Base-by-base conservation (phyloP, 2,888 invertebrate species). In the Lysandra coridon region DNA sequence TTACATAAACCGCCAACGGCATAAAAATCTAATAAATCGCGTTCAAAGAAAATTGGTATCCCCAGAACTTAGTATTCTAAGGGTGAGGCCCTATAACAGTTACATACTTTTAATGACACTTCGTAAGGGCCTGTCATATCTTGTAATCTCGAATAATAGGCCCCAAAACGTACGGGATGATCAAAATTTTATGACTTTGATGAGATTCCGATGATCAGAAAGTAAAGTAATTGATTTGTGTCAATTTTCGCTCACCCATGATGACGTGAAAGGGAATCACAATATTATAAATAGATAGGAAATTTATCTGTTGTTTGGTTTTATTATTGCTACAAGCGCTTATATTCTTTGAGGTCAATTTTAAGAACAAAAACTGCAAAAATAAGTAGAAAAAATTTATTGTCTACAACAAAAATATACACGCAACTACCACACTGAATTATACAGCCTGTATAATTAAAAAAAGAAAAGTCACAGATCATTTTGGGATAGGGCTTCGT, bases 1-100 rank as follows among this genome's bases (percentile, higher is more conserved):
- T 64, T 30, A 33, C 14, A 17, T 37, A 69, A 69, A 17, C 33
- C 69, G 33, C 69, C 69, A 17, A 14, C 81, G 80, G 81, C 85
- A 85, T 90, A 89, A 90, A 90, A 89, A 87, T 87, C 86, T 82
- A 84, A 88, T 89, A 90, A 91, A 89, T 91, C 90, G 88, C 85
- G 84, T 84, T 85, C 85, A 84, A 85, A 85, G 84, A 84, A 83
- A 81, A 82, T 82, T 82, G 80, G 80, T 82, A 80, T 74, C 78
- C 74, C 75, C 69, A 74, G 44, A 74, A 80, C 80, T 82, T 81
- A 79, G 80, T 81, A 82, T 81, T 82, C 81, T 80, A 75, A 64
- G 37, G 80, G 80, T 76, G 81, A 23, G 33, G 40, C 40, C 81
- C 76, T 80, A 80, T 79, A 79, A 76, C 81, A 81, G 73, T 81